Base-by-base conservation (phyloP, 2,113 vertebrate genomes). In the Pelvicachromis taeniatus region DNA sequence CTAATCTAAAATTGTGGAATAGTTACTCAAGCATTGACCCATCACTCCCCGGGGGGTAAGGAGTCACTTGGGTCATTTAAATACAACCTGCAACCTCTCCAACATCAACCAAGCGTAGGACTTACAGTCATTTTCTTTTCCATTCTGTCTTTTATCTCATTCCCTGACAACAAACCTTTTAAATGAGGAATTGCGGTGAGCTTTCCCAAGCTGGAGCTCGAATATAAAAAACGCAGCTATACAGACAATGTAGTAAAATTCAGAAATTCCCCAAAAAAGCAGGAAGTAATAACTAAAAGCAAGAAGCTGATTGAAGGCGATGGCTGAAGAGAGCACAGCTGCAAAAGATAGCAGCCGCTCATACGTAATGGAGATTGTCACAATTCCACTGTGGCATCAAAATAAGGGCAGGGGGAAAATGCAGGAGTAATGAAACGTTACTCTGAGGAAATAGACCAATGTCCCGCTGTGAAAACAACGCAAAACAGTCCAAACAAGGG, bases 221-320 rank as follows among this genome's bases (percentile, higher is more conserved):
- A 45, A 45, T 33, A 85, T 92, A 29, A 87, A 75, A 81, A 84
- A 12, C 29, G 42, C 26, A 45, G 59, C 63, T 70, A 50, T 45
- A 82, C 2, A 42, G 80, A 63, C n/a, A 33, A 53, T 13, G 17
- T 52, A 50, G 78, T 40, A 83, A 83, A 91, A 83, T 77, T 54
- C 80, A 33, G 26, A 12, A 52, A 31, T 33, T 52, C 21, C 33
- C 2, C 63, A 91, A 53, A 68, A 85, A 87, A 85, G 81, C 88
- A 93, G 95, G 91, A 95, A 94, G 90, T 83, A 40, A 88, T 92
- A 86, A 91, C 91, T 94, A 92, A 94, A 91, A 85, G 19, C 7
- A n/a, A 82, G 12, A 26, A 77, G 84, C 78, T 82, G 83, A 91
- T 81, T 90, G 83, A 91, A 88, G 58, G 85, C 23, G 73, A 87